Evolutionary conservation across 2,888 invertebrate genomes (phyloP).

Genomic region (Zhengitettix transpicula): DNA sequence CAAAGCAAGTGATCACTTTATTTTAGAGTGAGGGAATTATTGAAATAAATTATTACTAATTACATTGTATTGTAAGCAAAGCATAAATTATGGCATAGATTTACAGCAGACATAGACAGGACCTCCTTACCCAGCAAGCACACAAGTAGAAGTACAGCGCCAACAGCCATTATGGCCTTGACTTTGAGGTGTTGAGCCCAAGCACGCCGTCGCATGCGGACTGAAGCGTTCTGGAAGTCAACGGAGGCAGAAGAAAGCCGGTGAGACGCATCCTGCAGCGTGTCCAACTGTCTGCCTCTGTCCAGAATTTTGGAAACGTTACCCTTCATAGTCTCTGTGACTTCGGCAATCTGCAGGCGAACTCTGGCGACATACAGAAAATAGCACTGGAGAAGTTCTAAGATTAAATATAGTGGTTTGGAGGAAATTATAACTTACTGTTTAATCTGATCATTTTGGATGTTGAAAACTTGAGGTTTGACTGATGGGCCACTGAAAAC

Average conservation of each 20-base stretch:
- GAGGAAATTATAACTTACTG: slow-evolving; percentile 2
- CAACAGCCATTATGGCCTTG: slow-evolving; percentile 18
- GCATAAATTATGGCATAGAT: too few species aligned
- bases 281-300: slow-evolving; percentile 24
- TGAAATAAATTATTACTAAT: too few species aligned
- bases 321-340: slow-evolving; percentile 25
- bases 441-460: slow-evolving; percentile 11
- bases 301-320: slow-evolving; percentile 26
- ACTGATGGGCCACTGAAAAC: slow-evolving; percentile 17
- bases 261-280: slow-evolving; percentile 24
- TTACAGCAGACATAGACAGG: slow-evolving; percentile 28
- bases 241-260: slow-evolving; percentile 20
- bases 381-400: neutral
- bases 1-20: too few species aligned
- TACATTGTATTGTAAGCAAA: too few species aligned
- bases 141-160: slow-evolving; percentile 19
- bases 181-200: slow-evolving; percentile 23
- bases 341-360: slow-evolving; percentile 24
- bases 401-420: neutral
- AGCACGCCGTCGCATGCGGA: slow-evolving; percentile 20
- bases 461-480: slow-evolving; percentile 10
- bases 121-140: slow-evolving; percentile 21
- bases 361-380: slow-evolving; percentile 12
- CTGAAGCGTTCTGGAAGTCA: slow-evolving; percentile 23
- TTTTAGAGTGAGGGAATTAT: too few species aligned